phyloP scores from a whole-genome alignment of 1,140 invertebrate genomes.

The Battus philenor region DNA sequence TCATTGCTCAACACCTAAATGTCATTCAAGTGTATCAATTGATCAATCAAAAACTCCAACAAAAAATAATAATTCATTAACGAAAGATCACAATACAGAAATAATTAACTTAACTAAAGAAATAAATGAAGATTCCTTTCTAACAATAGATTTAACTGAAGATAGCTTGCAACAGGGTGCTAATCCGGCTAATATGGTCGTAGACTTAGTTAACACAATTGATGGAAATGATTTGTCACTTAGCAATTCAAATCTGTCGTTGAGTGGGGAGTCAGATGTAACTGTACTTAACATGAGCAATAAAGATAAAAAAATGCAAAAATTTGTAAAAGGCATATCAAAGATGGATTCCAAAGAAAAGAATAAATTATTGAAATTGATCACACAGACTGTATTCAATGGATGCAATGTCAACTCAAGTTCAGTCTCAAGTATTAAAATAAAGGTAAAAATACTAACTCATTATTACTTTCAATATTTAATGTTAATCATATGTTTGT shows the following conservation, averaged over 20 bases:
- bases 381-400: conserved; percentile 51
- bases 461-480: no score
- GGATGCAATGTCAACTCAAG: conserved; percentile 31
- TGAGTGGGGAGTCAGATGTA: conserved; percentile 56
- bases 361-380: conserved; percentile 44
- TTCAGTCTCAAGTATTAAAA: no score
- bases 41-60: no score
- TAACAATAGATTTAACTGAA: conserved; percentile 56
- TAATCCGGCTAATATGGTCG: conserved; percentile 30
- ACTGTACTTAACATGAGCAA: conserved; percentile 36
- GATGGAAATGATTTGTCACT: conserved; percentile 28
- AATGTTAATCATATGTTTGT: no score
- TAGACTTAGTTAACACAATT: conserved; percentile 42
- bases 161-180: conserved; percentile 28
- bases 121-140: conserved; percentile 47
- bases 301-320: conserved; percentile 29
- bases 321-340: conserved; percentile 45
- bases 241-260: conserved; percentile 33
- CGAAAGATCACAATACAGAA: conserved; percentile 27
- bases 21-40: no score
- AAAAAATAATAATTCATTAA: conserved; percentile 19
- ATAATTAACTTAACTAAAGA: conserved; percentile 39
- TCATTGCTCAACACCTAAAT: conserved; percentile 42
- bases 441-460: no score
- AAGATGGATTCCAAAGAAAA: conserved; percentile 43